phyloP scores from a whole-genome alignment of 1,140 invertebrate species.

The Medauroidea extradentata region DNA sequence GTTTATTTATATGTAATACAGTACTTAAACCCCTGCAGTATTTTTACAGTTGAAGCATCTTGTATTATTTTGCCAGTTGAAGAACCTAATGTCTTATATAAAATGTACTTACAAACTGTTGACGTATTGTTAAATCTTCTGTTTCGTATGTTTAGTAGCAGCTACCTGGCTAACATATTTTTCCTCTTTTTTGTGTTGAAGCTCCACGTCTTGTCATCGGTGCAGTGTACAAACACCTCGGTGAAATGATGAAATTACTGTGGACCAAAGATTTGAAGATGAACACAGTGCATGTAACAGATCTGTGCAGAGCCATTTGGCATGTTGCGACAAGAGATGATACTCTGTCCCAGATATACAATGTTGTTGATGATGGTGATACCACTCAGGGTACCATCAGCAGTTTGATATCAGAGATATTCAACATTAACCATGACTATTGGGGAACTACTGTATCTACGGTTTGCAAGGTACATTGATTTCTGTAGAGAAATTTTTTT shows the following conservation, averaged over 20 bases:
- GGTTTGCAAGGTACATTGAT: conserved; percentile 71
- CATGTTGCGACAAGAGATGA: conserved; percentile 52
- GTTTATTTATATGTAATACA: no score
- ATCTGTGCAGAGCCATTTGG: conserved; percentile 77
- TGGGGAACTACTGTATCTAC: conserved; percentile 74
- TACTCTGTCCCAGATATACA: conserved; percentile 61
- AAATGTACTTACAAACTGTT: no score
- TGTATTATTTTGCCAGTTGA: no score
- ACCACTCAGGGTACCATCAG: conserved; percentile 80
- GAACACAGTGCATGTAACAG: conserved; percentile 83
- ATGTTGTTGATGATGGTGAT: conserved; percentile 75
- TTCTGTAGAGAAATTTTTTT: no score
- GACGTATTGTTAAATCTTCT: no score
- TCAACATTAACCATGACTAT: conserved; percentile 82
- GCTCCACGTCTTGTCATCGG: conserved; percentile 80
- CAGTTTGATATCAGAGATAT: conserved; percentile 73
- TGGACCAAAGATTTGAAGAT: conserved; percentile 81
- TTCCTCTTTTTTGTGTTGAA: conserved; percentile 36
- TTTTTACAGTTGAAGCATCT: no score
- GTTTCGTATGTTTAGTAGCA: neutral
- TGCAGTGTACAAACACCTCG: conserved; percentile 80
- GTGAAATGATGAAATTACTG: conserved; percentile 86
- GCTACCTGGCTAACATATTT: neutral
- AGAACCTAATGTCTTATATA: no score
- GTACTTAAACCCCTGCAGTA: no score